Percentiles rank a stretch among this genome's conserved stretches.
These are phyloP conservation scores for Adelphocoris suturalis DNA, from an alignment of 2,888 invertebrate species.

Conservation along the genomic window DNA sequence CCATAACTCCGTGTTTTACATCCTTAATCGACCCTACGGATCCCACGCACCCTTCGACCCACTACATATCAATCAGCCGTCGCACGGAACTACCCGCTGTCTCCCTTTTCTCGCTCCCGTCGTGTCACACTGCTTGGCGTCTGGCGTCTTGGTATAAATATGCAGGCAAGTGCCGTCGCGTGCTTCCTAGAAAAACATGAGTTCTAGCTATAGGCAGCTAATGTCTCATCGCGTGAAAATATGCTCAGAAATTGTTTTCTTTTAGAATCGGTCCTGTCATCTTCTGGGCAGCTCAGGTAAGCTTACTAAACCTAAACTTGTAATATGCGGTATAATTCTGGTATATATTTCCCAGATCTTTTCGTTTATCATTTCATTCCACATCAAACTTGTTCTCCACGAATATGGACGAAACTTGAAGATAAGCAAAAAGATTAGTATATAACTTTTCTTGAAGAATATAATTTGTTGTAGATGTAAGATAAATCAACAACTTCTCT, in stretches of 20 bases:
- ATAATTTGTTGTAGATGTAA: too few relatives aligned
- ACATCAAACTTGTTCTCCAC: too few relatives aligned
- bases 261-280: too few relatives aligned
- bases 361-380: too few relatives aligned
- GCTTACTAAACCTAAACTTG: too few relatives aligned
- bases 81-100: constrained; percentile 8
- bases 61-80: constrained; percentile 45
- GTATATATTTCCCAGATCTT: too few relatives aligned
- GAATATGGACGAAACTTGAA: too few relatives aligned
- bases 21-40: constrained; percentile 54
- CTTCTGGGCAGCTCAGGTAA: too few relatives aligned
- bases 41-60: constrained; percentile 31
- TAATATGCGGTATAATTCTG: too few relatives aligned
- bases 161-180: constrained; percentile 3
- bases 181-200: not conserved
- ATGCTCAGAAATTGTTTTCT: not conserved
- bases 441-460: too few relatives aligned
- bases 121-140: not conserved
- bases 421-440: too few relatives aligned
- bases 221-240: constrained; percentile 17
- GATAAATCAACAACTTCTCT: too few relatives aligned
- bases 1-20: constrained; percentile 64
- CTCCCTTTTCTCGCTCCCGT: not conserved
- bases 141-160: constrained; percentile 1
- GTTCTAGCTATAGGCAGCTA: not conserved